Percentiles rank a stretch among this genome's conserved stretches.
These are phyloP conservation scores for Pseudolaguvia tuberculata DNA, from an alignment of 2,113 vertebrate species.

Conservation along the genomic window DNA sequence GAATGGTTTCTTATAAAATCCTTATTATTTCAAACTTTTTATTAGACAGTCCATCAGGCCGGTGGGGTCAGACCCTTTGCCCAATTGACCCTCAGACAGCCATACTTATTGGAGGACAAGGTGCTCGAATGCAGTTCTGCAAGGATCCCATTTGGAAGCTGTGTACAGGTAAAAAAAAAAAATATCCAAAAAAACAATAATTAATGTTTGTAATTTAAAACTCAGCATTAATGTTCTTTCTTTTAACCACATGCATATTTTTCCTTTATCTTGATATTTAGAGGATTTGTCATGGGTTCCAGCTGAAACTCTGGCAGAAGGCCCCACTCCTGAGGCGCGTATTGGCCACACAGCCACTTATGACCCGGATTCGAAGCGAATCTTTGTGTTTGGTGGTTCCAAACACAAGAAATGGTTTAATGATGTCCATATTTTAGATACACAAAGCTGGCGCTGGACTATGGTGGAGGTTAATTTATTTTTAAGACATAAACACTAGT, in stretches of 20 bases:
- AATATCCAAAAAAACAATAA: no score
- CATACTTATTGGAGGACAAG: conserved; percentile 71
- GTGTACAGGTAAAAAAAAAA: conserved; percentile 71
- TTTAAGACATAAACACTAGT: neutral
- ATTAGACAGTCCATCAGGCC: conserved; percentile 59
- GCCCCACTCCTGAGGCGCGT: conserved; percentile 68
- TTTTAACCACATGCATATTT: neutral
- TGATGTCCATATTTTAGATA: conserved; percentile 72
- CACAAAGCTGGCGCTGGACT: conserved; percentile 71
- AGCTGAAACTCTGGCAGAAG: conserved; percentile 67
- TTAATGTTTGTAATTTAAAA: neutral
- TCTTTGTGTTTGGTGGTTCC: conserved; percentile 73
- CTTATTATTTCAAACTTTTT: conserved; percentile 45
- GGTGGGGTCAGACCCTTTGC: conserved; percentile 71
- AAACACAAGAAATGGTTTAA: conserved; percentile 76
- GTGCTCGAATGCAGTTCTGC: conserved; percentile 69
- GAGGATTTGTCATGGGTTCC: conserved; percentile 71
- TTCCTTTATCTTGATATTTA: conserved; percentile 44
- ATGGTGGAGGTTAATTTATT: conserved; percentile 63
- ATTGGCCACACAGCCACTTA: conserved; percentile 71
- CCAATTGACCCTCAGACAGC: conserved; percentile 68
- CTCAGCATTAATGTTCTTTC: neutral
- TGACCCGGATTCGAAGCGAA: conserved; percentile 62
- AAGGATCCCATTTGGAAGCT: conserved; percentile 75
- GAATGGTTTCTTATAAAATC: neutral